Conservation (phyloP, 2,113 vertebrate genomes). For the Noctilio leporinus region DNA sequence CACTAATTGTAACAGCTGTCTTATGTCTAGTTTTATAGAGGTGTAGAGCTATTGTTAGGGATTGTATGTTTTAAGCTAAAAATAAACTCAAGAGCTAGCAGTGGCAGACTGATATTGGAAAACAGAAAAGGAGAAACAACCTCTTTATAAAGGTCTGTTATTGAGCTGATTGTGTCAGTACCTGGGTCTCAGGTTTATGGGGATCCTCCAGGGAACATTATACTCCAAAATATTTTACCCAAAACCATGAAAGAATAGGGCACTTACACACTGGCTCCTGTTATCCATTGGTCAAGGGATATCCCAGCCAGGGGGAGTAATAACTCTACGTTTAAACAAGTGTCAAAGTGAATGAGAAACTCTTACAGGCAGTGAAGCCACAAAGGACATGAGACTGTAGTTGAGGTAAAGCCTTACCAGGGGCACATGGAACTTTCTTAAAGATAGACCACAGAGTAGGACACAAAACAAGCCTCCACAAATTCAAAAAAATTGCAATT, state of each 20-base stretch:
- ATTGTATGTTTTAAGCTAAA: not conserved
- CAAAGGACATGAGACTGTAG: not conserved
- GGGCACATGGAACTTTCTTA: no score
- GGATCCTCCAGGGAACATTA: not conserved
- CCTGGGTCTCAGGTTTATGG: not conserved
- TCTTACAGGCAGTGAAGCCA: not conserved
- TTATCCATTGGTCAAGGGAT: not conserved
- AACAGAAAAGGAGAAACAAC: not conserved
- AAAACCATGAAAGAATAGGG: not conserved
- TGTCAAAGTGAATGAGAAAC: not conserved
- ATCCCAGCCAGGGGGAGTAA: rapidly evolving
- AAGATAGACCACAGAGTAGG: no score
- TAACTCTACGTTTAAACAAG: not conserved
- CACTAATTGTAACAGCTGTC: not conserved
- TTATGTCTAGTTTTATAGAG: not conserved
- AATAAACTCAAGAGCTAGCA: not conserved
- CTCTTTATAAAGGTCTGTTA: not conserved
- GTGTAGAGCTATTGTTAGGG: not conserved
- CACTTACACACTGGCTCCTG: not conserved
- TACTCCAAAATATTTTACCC: not conserved
- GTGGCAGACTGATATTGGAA: not conserved
- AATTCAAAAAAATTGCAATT: no score
- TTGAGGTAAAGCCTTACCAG: not conserved
- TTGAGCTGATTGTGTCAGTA: not conserved
- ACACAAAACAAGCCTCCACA: no score